Evolutionary conservation across 2,113 vertebrate species (phyloP).

Genomic region (Odocoileus virginianus): DNA sequence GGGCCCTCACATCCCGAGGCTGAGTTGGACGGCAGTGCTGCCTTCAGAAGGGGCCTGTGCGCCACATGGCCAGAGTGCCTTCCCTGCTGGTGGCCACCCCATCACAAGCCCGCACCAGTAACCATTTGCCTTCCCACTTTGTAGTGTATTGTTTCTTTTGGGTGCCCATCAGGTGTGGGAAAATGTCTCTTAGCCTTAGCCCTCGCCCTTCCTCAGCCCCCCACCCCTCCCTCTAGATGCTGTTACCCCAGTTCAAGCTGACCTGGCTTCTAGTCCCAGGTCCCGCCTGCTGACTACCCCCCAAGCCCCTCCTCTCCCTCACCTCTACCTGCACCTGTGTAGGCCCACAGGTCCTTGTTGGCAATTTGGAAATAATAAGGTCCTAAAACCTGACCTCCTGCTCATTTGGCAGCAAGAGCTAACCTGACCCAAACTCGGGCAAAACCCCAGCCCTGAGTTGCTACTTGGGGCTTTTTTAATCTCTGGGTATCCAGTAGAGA

Average conservation of each 20-base stretch:
- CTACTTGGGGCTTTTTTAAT: not conserved
- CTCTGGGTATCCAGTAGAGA: not conserved
- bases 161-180: not conserved
- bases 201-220: not conserved
- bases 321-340: not conserved
- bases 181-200: not conserved
- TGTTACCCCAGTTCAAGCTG: not conserved
- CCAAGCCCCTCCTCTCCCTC: not conserved
- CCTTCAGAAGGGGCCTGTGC: not conserved
- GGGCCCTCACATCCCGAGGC: not conserved
- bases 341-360: not conserved
- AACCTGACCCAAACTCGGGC: not conserved
- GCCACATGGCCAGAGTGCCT: not conserved
- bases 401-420: not conserved
- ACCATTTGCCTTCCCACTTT: not conserved
- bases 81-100: not conserved
- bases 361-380: not conserved
- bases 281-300: not conserved
- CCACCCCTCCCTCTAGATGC: not conserved
- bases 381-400: not conserved
- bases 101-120: not conserved
- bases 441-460: not conserved
- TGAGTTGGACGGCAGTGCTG: too few species aligned
- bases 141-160: not conserved
- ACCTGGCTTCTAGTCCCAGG: not conserved